Evolutionary conservation across 2,797 vertebrate genomes (phyloP), one percentile per base, ranked within the genome.

Genomic region (Antennarius maculatus): DNA sequence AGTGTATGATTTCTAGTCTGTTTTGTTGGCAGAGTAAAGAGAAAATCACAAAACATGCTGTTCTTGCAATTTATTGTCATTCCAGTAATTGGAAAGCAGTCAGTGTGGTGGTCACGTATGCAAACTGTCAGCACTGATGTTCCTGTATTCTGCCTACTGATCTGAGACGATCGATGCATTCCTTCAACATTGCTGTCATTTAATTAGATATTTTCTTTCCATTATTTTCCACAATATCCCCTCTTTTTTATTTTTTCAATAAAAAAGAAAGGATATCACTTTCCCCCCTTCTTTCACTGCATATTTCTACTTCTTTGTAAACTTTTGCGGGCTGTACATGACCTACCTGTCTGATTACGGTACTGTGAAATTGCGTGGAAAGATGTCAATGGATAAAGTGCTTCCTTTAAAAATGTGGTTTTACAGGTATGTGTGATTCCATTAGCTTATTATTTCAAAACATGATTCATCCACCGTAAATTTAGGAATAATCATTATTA

Each of bases 11-110:
- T 77, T 76, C 31, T 39, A 52, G 37, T 78, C 54, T 78, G 60
- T 61, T 61, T 59, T 47, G 28, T 69, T 29, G 62, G 34, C 31
- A 62, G 46, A 29, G 67, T 61, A 70, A 76, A 18, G 55, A 53
- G 51, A 53, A 7, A 5, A 58, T 52, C 68, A 62, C 59, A 70
- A 76, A 80, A 85, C 11, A 51, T 79, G 80, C 80, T 85, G 76
- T 61, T 28, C 59, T 80, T 76, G 79, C 86, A 71, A 51, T 18
- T 83, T 74, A 66, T 73, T 34, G 53, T 64, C 73, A 80, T 74
- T 63, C 50, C 65, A 73, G 69, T 86, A 85, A 88, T 84, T 90
- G 76, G 77, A 72, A 74, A 80, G 65, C 48, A 56, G 61, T 64
- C 15, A 15, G 59, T 60, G 48, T 73, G 60, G 54, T 65, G 58